These are phyloP conservation scores for Anguilla pacifica DNA, from an alignment of 2,797 vertebrate species.

Conservation along the genomic window DNA sequence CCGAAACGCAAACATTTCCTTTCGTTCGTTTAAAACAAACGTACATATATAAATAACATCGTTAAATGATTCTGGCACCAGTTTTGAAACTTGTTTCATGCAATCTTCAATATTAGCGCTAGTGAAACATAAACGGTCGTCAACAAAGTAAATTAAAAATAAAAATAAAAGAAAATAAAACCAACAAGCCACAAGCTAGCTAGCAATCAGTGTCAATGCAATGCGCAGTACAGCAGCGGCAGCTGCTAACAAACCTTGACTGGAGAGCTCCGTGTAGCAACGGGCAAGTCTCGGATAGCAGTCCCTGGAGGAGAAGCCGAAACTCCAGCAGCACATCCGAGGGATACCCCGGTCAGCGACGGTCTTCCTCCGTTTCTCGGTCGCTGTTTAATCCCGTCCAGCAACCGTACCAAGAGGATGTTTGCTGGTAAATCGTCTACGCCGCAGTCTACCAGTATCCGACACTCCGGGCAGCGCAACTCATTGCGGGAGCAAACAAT, in stretches of 20 bases:
- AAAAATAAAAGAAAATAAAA: too few relatives aligned
- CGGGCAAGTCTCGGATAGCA: constrained; percentile 70
- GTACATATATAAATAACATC: neutral
- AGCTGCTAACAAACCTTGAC: constrained; percentile 70
- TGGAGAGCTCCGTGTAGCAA: constrained; percentile 73
- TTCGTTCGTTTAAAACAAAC: neutral
- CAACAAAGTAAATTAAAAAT: neutral
- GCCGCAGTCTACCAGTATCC: constrained; percentile 93
- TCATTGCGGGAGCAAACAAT: constrained; percentile 92
- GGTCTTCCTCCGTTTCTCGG: constrained; percentile 73
- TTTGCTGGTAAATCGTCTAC: constrained; percentile 95
- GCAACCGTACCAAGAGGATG: constrained; percentile 90
- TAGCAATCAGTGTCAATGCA: neutral
- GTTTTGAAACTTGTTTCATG: neutral
- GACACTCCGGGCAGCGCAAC: constrained; percentile 95
- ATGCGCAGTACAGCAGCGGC: neutral
- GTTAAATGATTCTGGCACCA: neutral
- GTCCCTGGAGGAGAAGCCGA: constrained; percentile 73
- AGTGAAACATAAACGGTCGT: neutral
- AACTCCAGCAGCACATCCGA: constrained; percentile 73
- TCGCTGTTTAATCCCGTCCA: constrained; percentile 93
- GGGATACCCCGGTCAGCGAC: constrained; percentile 59
- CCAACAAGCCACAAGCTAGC: neutral
- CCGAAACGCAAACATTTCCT: neutral
- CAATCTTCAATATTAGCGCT: neutral